Percentiles rank a stretch among this genome's conserved stretches.
These are phyloP conservation scores for Archivesica marissinica DNA, from an alignment of 1,140 invertebrate species.

Conservation along the genomic window DNA sequence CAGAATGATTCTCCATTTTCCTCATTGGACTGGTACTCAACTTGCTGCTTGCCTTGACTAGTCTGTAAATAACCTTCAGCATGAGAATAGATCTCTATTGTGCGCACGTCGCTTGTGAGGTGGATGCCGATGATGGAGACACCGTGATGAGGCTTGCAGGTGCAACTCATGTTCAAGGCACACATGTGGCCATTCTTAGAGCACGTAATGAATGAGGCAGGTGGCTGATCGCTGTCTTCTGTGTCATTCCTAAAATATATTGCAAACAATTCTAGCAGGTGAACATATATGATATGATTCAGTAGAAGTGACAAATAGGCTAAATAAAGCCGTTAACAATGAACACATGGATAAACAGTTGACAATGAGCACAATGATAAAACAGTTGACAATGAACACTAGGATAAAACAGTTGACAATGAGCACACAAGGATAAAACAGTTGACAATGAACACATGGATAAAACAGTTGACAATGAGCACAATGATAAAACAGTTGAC, in stretches of 20 bases:
- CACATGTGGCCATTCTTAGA: not conserved
- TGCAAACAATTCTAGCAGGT: not conserved
- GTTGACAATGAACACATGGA: too few species aligned
- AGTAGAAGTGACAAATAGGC: not conserved
- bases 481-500: not conserved
- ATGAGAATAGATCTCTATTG: constrained; percentile 34
- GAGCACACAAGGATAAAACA: not conserved
- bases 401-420: not conserved
- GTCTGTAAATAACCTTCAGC: constrained; percentile 39
- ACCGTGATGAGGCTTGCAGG: constrained; percentile 4
- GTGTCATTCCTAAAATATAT: not conserved
- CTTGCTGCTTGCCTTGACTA: not conserved
- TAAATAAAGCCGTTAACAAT: not conserved
- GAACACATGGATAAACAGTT: not conserved
- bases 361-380: not conserved
- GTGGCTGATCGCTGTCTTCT: not conserved
- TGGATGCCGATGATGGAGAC: constrained; percentile 24
- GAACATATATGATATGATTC: not conserved
- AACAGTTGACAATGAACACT: not conserved
- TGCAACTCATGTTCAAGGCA: constrained; percentile 18
- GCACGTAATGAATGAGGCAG: not conserved
- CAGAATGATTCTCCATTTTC: not conserved
- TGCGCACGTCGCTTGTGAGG: constrained; percentile 1
- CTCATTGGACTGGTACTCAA: not conserved
- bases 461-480: not conserved